Percentiles rank a stretch among this genome's conserved stretches.
Conservation (phyloP, 1,140 invertebrate species). For the Rhopalosiphum padi region DNA sequence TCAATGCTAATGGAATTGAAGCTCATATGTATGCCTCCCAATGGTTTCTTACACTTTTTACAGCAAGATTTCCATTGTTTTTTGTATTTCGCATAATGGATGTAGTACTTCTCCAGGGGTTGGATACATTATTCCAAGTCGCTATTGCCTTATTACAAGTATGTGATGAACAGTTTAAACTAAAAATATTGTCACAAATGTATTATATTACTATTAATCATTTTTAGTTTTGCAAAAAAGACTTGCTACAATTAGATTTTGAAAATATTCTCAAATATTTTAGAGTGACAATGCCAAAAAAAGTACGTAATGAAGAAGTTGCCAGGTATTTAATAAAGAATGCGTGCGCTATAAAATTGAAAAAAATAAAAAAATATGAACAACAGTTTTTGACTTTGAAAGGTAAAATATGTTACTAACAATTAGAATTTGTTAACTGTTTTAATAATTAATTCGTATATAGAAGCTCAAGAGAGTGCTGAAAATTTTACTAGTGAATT, state of each 20-base stretch:
- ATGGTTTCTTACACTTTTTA: conserved; percentile 99
- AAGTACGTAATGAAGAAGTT: conserved; percentile 89
- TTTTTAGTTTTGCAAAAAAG: conserved; percentile 82
- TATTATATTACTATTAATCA: conserved; percentile 58
- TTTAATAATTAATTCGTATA: neutral
- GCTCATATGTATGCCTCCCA: conserved; percentile 99
- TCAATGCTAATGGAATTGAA: conserved; percentile 89
- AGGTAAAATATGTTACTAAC: conserved; percentile 66
- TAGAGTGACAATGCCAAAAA: conserved; percentile 94
- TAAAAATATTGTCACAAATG: conserved; percentile 5
- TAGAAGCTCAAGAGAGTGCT: conserved; percentile 77
- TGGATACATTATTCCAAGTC: conserved; percentile 95
- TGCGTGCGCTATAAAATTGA: conserved; percentile 90
- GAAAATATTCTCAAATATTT: conserved; percentile 93
- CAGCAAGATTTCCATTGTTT: conserved; percentile 95
- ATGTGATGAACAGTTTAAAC: conserved; percentile 61
- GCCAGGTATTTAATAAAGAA: conserved; percentile 88
- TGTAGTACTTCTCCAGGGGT: conserved; percentile 91
- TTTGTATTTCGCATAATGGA: conserved; percentile 98
- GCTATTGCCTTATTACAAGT: conserved; percentile 91
- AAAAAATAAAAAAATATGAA: conserved; percentile 95
- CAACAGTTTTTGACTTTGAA: conserved; percentile 87
- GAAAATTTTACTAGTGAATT: conserved; percentile 83
- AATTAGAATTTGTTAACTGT: neutral
- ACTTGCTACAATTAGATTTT: conserved; percentile 94